Conservation (phyloP, 2,888 invertebrate genomes). For the Selenia dentaria region DNA sequence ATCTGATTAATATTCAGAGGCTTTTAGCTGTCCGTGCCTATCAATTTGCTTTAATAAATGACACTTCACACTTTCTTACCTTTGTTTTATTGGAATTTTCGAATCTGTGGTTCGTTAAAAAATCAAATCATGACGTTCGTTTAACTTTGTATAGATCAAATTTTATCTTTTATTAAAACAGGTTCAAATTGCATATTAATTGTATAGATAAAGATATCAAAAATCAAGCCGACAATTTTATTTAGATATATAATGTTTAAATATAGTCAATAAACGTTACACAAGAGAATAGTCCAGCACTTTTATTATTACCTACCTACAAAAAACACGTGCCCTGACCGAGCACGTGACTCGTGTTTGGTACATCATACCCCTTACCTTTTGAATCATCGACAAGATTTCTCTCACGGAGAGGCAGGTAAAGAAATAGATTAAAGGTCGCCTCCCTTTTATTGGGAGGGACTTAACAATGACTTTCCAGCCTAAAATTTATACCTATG, state of each 20-base stretch:
- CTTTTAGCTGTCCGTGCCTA: slow-evolving; percentile 49
- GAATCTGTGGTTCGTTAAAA: slow-evolving; percentile 3
- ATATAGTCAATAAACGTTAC: too few relatives aligned
- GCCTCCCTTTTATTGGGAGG: slow-evolving; percentile 69
- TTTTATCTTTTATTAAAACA: too few relatives aligned
- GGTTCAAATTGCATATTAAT: too few relatives aligned
- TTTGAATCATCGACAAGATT: slow-evolving; percentile 13
- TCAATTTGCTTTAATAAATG: slow-evolving; percentile 50
- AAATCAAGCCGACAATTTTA: too few relatives aligned
- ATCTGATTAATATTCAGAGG: slow-evolving; percentile 49
- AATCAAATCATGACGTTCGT: not conserved
- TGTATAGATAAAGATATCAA: too few relatives aligned
- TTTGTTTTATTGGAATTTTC: slow-evolving; percentile 21
- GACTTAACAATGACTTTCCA: slow-evolving; percentile 77
- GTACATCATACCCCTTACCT: too few relatives aligned
- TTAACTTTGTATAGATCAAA: slow-evolving; percentile 6
- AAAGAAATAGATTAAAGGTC: slow-evolving; percentile 63
- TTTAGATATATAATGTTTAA: too few relatives aligned
- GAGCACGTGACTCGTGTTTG: too few relatives aligned
- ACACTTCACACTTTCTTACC: slow-evolving; percentile 36
- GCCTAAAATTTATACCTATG: slow-evolving; percentile 67
- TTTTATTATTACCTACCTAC: too few relatives aligned
- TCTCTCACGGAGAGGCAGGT: slow-evolving; percentile 34
- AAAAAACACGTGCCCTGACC: too few relatives aligned
- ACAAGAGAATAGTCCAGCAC: too few relatives aligned